A percentile compares a stretch with the other conserved stretches of the same genome.
These are phyloP conservation scores for Apotomis betuletana DNA, from an alignment of 2,888 invertebrate species.

Conservation along the genomic window DNA sequence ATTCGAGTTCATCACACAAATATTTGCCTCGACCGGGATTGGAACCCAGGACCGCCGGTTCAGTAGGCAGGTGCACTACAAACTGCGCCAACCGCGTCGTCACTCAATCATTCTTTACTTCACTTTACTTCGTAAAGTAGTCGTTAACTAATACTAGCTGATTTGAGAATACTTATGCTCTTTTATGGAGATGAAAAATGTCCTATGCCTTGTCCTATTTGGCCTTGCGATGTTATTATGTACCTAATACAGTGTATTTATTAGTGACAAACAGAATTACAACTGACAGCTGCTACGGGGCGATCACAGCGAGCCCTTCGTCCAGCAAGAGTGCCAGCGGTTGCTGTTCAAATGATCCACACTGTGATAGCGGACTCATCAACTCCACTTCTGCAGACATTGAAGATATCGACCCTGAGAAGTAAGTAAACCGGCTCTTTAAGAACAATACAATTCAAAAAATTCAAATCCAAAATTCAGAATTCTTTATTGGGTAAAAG, in stretches of 20 bases:
- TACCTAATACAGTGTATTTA: conserved; percentile 7
- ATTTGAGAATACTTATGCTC: no score
- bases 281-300: conserved; percentile 72
- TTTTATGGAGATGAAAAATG: no score
- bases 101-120: no score
- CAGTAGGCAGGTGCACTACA: no score
- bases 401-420: conserved; percentile 81
- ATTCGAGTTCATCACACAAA: no score
- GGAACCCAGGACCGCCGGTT: no score
- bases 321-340: conserved; percentile 61
- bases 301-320: conserved; percentile 71
- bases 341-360: conserved; percentile 71
- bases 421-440: conserved; percentile 51
- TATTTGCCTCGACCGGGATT: no score
- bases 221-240: neutral
- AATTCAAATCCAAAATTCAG: no score
- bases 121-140: no score
- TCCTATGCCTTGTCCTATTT: neutral
- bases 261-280: conserved; percentile 31
- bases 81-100: no score
- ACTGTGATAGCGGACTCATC: conserved; percentile 63
- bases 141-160: no score
- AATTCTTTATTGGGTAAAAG: no score
- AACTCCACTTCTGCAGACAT: conserved; percentile 75
- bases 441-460: neutral